A percentile compares a stretch with the other conserved stretches of the same genome.
phyloP scores from a whole-genome alignment of 2,113 vertebrate species.

The Chionis minor region DNA sequence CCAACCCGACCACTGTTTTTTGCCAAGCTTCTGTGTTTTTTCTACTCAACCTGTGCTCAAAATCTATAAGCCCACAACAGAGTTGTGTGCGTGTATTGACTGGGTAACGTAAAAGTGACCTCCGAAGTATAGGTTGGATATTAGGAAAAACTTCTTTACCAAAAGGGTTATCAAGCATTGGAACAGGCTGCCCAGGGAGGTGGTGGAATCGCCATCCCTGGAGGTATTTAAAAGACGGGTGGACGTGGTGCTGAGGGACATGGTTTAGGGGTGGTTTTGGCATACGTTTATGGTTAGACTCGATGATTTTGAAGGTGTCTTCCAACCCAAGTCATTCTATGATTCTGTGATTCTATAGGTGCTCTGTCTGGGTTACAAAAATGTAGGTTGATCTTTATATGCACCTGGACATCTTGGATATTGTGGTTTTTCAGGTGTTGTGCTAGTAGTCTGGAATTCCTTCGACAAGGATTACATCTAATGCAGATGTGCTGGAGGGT shows the following conservation, averaged over 20 bases:
- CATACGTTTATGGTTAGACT: too few relatives aligned
- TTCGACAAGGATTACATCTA: not conserved
- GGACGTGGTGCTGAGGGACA: too few relatives aligned
- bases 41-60: not conserved
- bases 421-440: not conserved
- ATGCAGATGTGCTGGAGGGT: not conserved
- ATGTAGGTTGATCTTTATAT: not conserved
- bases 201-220: too few relatives aligned
- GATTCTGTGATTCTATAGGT: too few relatives aligned
- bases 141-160: too few relatives aligned
- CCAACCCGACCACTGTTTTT: not conserved
- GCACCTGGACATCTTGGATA: not conserved
- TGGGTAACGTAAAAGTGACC: not conserved
- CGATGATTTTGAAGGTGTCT: too few relatives aligned
- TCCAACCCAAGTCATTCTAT: too few relatives aligned
- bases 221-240: too few relatives aligned
- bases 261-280: too few relatives aligned
- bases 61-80: accelerated
- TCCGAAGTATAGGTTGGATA: too few relatives aligned
- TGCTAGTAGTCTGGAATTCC: not conserved
- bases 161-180: too few relatives aligned
- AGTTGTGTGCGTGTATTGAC: not conserved
- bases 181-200: too few relatives aligned
- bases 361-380: not conserved
- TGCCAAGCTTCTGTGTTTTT: not conserved